phyloP scores from a whole-genome alignment of 2,113 vertebrate genomes.

The Microcebus tavaratra region DNA sequence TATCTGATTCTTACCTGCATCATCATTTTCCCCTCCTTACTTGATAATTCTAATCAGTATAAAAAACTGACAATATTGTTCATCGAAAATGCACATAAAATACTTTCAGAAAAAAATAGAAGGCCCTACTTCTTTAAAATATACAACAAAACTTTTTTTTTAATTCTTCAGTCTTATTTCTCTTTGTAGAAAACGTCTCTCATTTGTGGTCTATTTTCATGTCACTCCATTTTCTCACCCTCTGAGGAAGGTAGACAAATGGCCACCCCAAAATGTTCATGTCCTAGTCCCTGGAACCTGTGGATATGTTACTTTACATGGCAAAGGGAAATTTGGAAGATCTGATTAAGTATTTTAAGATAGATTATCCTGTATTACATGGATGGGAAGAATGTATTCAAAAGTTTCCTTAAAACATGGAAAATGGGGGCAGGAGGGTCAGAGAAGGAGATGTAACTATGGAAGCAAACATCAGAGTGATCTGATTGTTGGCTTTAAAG shows the following conservation, averaged over 20 bases:
- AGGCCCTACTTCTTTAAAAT: neutral
- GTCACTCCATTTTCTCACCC: neutral
- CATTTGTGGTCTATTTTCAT: neutral
- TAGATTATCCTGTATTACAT: neutral
- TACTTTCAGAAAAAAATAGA: neutral
- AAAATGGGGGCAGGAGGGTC: neutral
- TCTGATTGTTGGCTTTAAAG: neutral
- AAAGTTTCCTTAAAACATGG: neutral
- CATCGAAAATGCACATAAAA: neutral
- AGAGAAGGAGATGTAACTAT: neutral
- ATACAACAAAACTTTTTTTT: neutral
- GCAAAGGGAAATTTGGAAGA: neutral
- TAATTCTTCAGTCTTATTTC: neutral
- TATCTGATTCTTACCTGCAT: neutral
- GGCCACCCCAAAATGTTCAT: neutral
- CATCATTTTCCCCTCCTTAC: neutral
- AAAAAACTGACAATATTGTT: neutral
- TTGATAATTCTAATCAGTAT: neutral
- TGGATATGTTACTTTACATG: neutral
- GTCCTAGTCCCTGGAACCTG: neutral
- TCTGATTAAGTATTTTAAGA: neutral
- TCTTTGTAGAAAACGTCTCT: neutral
- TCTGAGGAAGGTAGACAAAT: neutral
- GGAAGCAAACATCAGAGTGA: neutral
- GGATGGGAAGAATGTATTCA: neutral